Base-by-base conservation (phyloP, 2,113 vertebrate genomes). In the Mugil cephalus region DNA sequence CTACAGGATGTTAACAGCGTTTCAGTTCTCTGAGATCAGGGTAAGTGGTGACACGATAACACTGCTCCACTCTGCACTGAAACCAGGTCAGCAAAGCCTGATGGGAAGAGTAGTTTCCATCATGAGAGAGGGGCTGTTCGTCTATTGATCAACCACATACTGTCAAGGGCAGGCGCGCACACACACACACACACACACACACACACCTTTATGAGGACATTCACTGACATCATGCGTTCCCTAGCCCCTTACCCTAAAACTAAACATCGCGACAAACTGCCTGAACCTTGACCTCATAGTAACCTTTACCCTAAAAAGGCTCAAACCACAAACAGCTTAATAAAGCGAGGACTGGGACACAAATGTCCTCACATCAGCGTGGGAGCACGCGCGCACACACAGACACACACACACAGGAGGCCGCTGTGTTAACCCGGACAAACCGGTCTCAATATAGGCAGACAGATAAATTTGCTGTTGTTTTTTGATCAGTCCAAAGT, bases 41-140 rank as follows among this genome's bases (percentile, higher is more conserved):
- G 53, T 65, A 35, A 75, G 69, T 54, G 47, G 68, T 56, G 73
- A 43, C 53, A 54, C 43, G 69, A 75, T 38, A 88, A 69, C 77
- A 30, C 77, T 48, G 72, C 78, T 83, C 73, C n/a, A 38, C 69
- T 77, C 69, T 69, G 60, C 64, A 54, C 72, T 54, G 77, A 82
- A 91, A 84, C 63, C 86, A 91, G 91, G 89, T 91, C 87, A 89
- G 60, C 74, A 46, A 21, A 68, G 74, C 77, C 78, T 81, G 82
- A 84, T 84, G 86, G 87, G 90, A 85, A 80, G 68, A 60, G 79
- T 53, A 71, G 63, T 81, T 63, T 62, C 46, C 15, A 59, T 45
- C 15, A 59, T 45, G 63, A 69, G 77, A 52, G 58, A 43, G 34
- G 24, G 52, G n/a, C 43, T 62, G 59, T 36, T 63, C 70, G 73